Base-by-base conservation (phyloP, 2,797 vertebrate species). In the Pteropus rufus region DNA sequence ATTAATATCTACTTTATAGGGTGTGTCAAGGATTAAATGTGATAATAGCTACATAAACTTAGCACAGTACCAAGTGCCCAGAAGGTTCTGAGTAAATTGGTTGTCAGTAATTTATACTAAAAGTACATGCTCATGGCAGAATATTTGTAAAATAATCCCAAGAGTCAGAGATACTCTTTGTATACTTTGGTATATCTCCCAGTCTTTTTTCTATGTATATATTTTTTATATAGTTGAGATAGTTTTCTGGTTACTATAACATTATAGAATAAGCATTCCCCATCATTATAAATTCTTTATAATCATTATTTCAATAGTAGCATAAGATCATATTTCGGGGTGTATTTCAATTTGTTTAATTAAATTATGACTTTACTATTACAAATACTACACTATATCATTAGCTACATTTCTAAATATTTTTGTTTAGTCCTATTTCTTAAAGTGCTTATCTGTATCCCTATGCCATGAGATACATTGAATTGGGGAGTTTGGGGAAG, bases 281-380 rank as follows among this genome's bases (percentile, higher is more conserved):
- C 21, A 39, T 72, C 19, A 73, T 23, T 77, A 73, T 14, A 91
- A 92, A 79, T 80, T 79, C 15, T 24, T 91, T 76, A 52, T 49
- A 67, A n/a, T 77, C 18, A 62, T 67, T 46, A 83, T 94, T 90
- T 96, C 19, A 91, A 82, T 65, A 88, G 24, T 10, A 93, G 36
- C 3, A 39, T 62, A 85, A 52, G 91, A 93, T 90, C 62, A 89
- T 36, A 62, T 58, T 93, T 82, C 0, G 6, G 18, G 39, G 7
- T 56, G 56, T 44, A 91, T 77, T 21, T 82, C 1, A 90, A 60
- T 64, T 84, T 90, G 23, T 39, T 73, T 77, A 56, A 70, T 60
- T 58, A 94, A 91, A 89, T 92, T 94, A 58, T 52, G 21, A 29
- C 31, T 65, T 90, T 94, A 41, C 6, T 77, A 88, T 95, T 58